Evolutionary conservation across 2,113 vertebrate species (phyloP).

Genomic region (Chitala chitala): DNA sequence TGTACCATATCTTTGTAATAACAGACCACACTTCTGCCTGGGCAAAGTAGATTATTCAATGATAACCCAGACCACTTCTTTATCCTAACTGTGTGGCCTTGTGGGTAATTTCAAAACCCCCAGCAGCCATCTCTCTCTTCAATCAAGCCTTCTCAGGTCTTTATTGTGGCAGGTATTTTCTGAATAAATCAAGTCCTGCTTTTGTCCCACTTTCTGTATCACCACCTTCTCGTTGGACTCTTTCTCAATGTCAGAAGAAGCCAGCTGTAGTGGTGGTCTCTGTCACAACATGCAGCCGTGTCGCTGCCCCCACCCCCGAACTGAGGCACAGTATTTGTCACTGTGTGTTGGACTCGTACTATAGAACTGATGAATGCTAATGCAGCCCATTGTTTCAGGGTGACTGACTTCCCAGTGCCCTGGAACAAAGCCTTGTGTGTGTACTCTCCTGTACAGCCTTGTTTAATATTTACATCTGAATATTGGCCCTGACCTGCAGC

Average conservation of each 20-base stretch:
- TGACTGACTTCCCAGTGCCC: conserved; percentile 74
- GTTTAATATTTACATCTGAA: conserved; percentile 71
- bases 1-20: background rate
- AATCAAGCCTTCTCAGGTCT: conserved; percentile 58
- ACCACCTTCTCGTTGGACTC: conserved; percentile 37
- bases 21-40: background rate
- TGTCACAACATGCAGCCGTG: conserved; percentile 56
- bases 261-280: background rate
- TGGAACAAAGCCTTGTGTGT: conserved; percentile 76
- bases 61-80: conserved; percentile 27
- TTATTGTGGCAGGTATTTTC: conserved; percentile 76
- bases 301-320: conserved; percentile 64
- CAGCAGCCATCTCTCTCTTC: conserved; percentile 68
- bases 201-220: background rate
- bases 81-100: conserved; percentile 51
- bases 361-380: conserved; percentile 69
- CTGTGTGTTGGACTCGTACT: conserved; percentile 49
- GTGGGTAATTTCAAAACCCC: conserved; percentile 72
- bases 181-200: conserved; percentile 67
- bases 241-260: conserved; percentile 56
- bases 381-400: conserved; percentile 80
- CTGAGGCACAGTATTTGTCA: conserved; percentile 68
- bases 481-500: conserved; percentile 58
- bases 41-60: conserved; percentile 1
- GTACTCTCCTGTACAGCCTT: no score